Percentiles rank a stretch among this genome's conserved stretches.
Evolutionary conservation across 2,113 vertebrate species (phyloP).

Genomic region (Bolborhynchus lineola): DNA sequence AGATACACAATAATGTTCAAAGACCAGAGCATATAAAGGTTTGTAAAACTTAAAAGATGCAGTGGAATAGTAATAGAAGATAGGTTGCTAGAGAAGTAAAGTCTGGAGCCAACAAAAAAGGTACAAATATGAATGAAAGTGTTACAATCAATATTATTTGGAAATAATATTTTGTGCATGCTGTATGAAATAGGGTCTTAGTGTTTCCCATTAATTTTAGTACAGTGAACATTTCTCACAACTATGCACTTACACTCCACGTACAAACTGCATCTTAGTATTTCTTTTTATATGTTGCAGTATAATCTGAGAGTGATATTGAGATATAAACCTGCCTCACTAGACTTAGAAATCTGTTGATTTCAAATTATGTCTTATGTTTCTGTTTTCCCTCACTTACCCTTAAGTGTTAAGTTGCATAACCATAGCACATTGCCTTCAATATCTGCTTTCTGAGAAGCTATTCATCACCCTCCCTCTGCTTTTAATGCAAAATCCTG

Average conservation of each 20-base stretch:
- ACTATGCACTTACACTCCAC: background rate
- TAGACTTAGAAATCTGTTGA: background rate
- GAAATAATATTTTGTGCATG: background rate
- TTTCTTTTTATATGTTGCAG: background rate
- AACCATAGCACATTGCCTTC: background rate
- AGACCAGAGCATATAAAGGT: background rate
- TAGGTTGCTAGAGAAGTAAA: background rate
- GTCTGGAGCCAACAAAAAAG: background rate
- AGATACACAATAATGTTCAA: background rate
- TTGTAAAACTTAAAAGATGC: background rate
- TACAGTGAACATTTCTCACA: background rate
- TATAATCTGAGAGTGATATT: background rate
- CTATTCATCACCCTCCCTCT: background rate
- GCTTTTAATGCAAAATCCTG: background rate
- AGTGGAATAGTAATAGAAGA: background rate
- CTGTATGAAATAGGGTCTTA: background rate
- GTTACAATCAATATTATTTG: background rate
- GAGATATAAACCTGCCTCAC: background rate
- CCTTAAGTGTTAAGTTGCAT: background rate
- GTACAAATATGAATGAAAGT: background rate
- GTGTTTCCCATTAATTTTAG: background rate
- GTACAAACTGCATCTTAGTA: background rate
- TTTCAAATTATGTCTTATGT: background rate
- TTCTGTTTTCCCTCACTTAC: background rate
- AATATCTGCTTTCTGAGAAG: background rate